Conservation (phyloP, 2,888 invertebrate genomes). For the Diadegma fenestrale region DNA sequence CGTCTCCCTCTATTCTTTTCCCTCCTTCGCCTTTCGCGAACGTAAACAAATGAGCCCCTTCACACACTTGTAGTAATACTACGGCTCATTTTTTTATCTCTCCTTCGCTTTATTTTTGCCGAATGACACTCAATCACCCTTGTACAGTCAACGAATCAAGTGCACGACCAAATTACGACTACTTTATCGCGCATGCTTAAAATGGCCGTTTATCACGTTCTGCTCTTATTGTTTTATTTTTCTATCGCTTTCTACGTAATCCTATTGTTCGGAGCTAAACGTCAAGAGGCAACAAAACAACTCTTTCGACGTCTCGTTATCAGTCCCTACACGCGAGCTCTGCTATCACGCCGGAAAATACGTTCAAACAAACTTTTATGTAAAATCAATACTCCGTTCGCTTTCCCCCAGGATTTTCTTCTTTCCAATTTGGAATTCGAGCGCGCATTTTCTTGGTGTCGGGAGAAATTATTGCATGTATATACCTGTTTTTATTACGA, state of each 20-base stretch:
- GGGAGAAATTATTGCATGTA: background rate
- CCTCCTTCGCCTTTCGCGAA: conserved; percentile 15
- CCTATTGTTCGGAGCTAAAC: conserved; percentile 6
- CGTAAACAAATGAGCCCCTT: conserved; percentile 66
- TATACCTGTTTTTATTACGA: background rate
- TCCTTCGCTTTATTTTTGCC: conserved; percentile 56
- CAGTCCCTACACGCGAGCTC: background rate
- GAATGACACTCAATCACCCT: conserved; percentile 51
- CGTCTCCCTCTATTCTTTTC: conserved; percentile 12
- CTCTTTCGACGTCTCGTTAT: background rate
- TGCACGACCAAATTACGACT: conserved; percentile 70
- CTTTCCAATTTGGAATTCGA: background rate
- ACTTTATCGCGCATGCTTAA: conserved; percentile 73
- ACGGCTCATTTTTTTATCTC: conserved; percentile 53
- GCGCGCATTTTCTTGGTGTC: conserved; percentile 10
- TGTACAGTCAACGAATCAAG: conserved; percentile 56
- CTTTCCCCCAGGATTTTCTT: background rate
- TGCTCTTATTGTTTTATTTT: conserved; percentile 26
- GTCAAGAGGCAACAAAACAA: background rate
- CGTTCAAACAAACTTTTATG: background rate
- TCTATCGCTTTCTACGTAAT: conserved; percentile 27
- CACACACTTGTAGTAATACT: conserved; percentile 21
- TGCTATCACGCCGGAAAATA: background rate
- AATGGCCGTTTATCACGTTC: conserved; percentile 53
- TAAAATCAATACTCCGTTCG: background rate